Evolutionary conservation across 2,113 vertebrate species (phyloP), one percentile per base, ranked within the genome.

Genomic region (Spizaetus ornatus): DNA sequence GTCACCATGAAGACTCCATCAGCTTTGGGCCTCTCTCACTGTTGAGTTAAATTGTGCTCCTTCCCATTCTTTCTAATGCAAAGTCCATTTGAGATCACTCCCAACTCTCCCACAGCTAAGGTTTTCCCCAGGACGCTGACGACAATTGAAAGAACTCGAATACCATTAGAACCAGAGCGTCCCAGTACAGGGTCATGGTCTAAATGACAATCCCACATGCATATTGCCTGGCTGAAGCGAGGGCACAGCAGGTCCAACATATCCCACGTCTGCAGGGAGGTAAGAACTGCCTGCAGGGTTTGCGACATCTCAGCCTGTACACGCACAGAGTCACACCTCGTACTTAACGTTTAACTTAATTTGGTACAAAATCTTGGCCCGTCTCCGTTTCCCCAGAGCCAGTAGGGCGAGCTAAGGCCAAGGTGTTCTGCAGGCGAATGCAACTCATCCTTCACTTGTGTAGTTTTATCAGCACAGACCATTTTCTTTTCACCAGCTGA

Each of bases 81-180:
- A 43, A 83, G 22, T 14, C 4, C 25, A 2, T 79, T 63, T n/a
- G 20, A 34, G 38, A 26, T 65, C 29, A 3, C 45, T 56, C n/a
- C 17, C 19, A 59, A 0, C 47, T 61, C 43, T 72, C 8, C 38
- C n/a, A 42, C 0, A 5, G 21, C 16, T 65, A 11, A 69, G 12
- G 7, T 50, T 88, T 85, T 61, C 27, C 27, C 36, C 12, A 13
- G 32, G 9, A 63, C 74, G 58, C 45, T 73, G 45, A 21, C 26
- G 73, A n/a, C 43, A 16, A 1, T 4, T 77, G 59, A 48, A 91
- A 21, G 19, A 80, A 65, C 18, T 56, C 23, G 45, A 8, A 47
- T n/a, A 47, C 14, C 12, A 5, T 55, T n/a, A 42, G 56, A 82
- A 7, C 14, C 26, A 47, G n/a, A 69, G 53, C 1, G 1, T 59